These are phyloP conservation scores for Azorinus chamasolen DNA, from an alignment of 2,888 invertebrate species.

Conservation along the genomic window DNA sequence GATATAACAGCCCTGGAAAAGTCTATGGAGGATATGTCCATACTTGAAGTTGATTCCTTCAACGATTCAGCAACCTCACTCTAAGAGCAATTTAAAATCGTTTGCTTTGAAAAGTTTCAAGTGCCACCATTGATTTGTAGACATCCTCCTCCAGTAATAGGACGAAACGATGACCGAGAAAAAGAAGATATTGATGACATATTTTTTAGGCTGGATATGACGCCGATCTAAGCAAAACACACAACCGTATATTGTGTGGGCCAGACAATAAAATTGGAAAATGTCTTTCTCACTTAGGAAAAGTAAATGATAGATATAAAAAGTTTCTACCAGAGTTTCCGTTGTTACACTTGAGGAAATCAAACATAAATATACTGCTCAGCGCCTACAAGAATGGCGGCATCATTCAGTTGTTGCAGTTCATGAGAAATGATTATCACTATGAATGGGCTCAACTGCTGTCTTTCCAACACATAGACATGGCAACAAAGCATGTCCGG, in stretches of 20 bases:
- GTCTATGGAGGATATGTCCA: slow-evolving; percentile 26
- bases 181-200: slow-evolving; percentile 50
- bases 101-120: slow-evolving; percentile 33
- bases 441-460: slow-evolving; percentile 46
- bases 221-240: slow-evolving; percentile 7
- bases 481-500: slow-evolving; percentile 28
- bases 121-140: slow-evolving; percentile 37
- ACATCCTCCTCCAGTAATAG: slow-evolving; percentile 62
- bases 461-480: slow-evolving; percentile 42
- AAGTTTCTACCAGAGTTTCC: slow-evolving; percentile 48
- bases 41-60: slow-evolving; percentile 5
- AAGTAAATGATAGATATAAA: slow-evolving; percentile 16
- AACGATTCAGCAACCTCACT: background rate
- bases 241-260: slow-evolving; percentile 40
- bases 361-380: slow-evolving; percentile 44
- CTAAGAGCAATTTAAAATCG: background rate
- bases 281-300: slow-evolving; percentile 16
- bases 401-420: slow-evolving; percentile 38
- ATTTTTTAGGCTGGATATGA: slow-evolving; percentile 32
- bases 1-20: slow-evolving; percentile 4
- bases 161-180: slow-evolving; percentile 56
- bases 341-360: slow-evolving; percentile 45
- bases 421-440: slow-evolving; percentile 42
- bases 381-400: slow-evolving; percentile 52
- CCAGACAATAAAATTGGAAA: slow-evolving; percentile 53